These are phyloP conservation scores for Beroe forskalii DNA, from an alignment of 37 sponge, comb jelly and placozoan species.

Conservation along the genomic window DNA sequence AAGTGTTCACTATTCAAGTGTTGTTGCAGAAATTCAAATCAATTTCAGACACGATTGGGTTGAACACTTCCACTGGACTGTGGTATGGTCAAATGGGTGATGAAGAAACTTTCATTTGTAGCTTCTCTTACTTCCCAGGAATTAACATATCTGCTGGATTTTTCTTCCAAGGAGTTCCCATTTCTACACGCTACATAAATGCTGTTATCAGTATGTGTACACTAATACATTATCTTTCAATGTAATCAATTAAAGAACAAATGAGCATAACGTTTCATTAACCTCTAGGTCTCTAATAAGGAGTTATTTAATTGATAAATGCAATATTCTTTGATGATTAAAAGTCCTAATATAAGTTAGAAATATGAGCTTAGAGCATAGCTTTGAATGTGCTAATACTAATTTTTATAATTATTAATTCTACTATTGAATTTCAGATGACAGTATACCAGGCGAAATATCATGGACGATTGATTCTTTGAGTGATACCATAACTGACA, in stretches of 20 bases:
- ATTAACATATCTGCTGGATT: background rate
- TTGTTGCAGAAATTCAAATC: no score
- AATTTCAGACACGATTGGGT: background rate
- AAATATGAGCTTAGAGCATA: no score
- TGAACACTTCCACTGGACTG: background rate
- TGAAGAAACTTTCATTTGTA: background rate
- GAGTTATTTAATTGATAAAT: no score
- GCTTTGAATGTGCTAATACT: no score
- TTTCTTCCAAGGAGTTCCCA: background rate
- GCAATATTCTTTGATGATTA: no score
- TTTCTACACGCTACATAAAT: background rate
- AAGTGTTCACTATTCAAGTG: no score
- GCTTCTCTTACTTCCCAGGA: background rate
- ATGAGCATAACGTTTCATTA: no score
- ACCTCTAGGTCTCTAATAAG: no score
- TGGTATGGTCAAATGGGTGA: background rate
- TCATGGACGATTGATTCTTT: background rate
- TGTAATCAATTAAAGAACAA: no score
- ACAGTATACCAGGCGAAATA: background rate
- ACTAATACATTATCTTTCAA: no score
- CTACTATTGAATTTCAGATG: slow-evolving; percentile 5
- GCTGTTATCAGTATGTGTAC: background rate
- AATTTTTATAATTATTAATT: no score
- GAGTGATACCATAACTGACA: background rate
- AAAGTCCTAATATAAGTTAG: no score